Evolutionary conservation across 2,888 invertebrate species (phyloP), one percentile per base, ranked within the genome.

Genomic region (Sphaerophoria taeniata): DNA sequence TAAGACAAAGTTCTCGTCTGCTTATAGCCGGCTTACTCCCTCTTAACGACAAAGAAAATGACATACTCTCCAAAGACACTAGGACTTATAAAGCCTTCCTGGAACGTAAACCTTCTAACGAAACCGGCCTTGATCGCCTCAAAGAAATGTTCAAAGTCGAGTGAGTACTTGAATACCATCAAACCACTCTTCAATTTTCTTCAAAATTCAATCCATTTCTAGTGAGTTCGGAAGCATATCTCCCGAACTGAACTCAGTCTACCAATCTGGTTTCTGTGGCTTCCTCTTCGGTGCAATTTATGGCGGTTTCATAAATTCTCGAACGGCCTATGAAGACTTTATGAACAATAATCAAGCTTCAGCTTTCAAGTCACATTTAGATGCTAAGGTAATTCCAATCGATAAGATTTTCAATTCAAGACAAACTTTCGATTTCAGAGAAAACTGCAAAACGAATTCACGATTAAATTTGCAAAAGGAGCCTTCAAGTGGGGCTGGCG

Each of bases 331-430:
- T 88, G 86, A 94, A 53, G 93, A 94, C 88, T 96, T 96, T 88
- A 94, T 96, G 90, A 94, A 94, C 90, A 95, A 93, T 87, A 96
- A 96, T 91, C 94, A 96, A 92, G 96, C 96, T 7, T 95, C 96
- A 4, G 93, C 93, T 65, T 96, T 95, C 90, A 92, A 92, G 65
- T 93, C 93, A 67, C 95, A 95, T 83, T 90, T 94, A 6, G 94
- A 96, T 70, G 96, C 96, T 3, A 95, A 96, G 93, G 95, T 95
- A 92, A 87, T 43, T 39, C 39, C 6, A 5, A 16, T 43, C 9
- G 9, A 43, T 9, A 11, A 39, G 39, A 9, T 6, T 39, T 39
- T 39, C 6, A 39, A 39, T 7, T 24, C 24, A 58, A 16, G 16
- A 58, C 6, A 0, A 16, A 6, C 1, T 63, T 0, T 0, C 1